Percentiles rank a stretch among this genome's conserved stretches.
These are phyloP conservation scores for Dallia pectoralis DNA, from an alignment of 2,797 vertebrate species.

Conservation along the genomic window DNA sequence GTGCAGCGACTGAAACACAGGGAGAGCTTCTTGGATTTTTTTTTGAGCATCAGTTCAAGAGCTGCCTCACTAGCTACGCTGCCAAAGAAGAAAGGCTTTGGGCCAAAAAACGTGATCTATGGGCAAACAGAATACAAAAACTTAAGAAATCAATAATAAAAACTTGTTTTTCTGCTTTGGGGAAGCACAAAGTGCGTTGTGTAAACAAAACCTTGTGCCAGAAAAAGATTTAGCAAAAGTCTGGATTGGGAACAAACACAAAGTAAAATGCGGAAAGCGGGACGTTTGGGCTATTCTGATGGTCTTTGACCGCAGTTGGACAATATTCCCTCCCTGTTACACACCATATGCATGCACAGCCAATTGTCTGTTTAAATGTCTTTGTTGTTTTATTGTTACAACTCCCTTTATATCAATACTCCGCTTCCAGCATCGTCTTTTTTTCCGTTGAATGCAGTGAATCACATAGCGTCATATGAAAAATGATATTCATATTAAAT, in stretches of 20 bases:
- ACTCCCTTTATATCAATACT: too few relatives aligned
- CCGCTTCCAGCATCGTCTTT: too few relatives aligned
- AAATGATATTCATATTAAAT: too few relatives aligned
- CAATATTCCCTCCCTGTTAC: background rate
- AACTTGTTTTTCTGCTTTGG: constrained; percentile 42
- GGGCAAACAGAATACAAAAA: constrained; percentile 40
- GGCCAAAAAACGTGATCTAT: constrained; percentile 49
- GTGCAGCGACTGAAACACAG: constrained; percentile 34
- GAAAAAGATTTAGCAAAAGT: constrained; percentile 32
- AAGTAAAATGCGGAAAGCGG: constrained; percentile 30
- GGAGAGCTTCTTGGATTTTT: constrained; percentile 37
- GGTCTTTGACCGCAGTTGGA: constrained; percentile 6
- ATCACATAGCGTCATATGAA: too few relatives aligned
- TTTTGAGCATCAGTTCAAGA: constrained; percentile 34
- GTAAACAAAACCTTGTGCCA: constrained; percentile 37
- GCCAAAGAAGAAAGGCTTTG: constrained; percentile 28
- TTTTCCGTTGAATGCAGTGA: too few relatives aligned
- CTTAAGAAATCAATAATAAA: constrained; percentile 34
- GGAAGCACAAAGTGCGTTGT: constrained; percentile 31
- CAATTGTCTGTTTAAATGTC: background rate
- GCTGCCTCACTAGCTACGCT: constrained; percentile 27
- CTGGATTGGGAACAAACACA: constrained; percentile 26
- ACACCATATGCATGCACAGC: background rate
- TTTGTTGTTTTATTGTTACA: too few relatives aligned
- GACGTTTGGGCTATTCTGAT: constrained; percentile 18